phyloP scores from a whole-genome alignment of 2,888 invertebrate genomes.

The Campoplex nolae region DNA sequence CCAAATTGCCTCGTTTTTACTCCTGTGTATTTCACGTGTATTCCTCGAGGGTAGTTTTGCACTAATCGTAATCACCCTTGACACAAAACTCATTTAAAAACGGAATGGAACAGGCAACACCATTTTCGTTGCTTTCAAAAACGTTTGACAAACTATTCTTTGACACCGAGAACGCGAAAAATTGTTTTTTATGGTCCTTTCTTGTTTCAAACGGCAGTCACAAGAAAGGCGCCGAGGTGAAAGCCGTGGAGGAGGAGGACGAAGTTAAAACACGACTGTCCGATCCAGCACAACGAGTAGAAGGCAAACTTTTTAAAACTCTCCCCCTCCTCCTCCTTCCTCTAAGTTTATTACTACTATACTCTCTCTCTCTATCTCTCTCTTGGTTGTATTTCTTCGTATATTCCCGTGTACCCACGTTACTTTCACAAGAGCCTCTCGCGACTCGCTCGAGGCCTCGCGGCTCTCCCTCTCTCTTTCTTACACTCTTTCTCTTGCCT shows the following conservation, averaged over 20 bases:
- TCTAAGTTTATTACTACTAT: slow-evolving; percentile 53
- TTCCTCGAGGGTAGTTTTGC: neutral
- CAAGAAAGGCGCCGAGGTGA: slow-evolving; percentile 74
- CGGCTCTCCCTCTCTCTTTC: slow-evolving; percentile 29
- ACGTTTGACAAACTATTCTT: neutral
- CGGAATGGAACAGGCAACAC: neutral
- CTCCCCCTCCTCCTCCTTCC: slow-evolving; percentile 26
- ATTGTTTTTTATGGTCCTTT: neutral
- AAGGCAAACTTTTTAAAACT: slow-evolving; percentile 64
- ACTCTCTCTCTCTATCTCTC: slow-evolving; percentile 38
- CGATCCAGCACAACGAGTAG: slow-evolving; percentile 67
- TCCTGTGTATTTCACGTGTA: slow-evolving; percentile 24
- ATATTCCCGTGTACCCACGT: slow-evolving; percentile 66
- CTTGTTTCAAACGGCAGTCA: slow-evolving; percentile 56
- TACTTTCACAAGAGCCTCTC: slow-evolving; percentile 73
- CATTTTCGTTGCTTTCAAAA: neutral
- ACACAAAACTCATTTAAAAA: slow-evolving; percentile 3
- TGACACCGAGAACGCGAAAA: slow-evolving; percentile 23
- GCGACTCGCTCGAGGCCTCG: slow-evolving; percentile 44
- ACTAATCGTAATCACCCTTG: neutral
- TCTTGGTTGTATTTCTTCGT: slow-evolving; percentile 50
- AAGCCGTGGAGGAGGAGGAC: slow-evolving; percentile 77
- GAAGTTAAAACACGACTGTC: slow-evolving; percentile 72
- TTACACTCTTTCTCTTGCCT: slow-evolving; percentile 31
- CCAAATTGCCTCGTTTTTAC: neutral